Evolutionary conservation across 2,797 vertebrate species (phyloP).

Genomic region (Malacoctenus gilli): DNA sequence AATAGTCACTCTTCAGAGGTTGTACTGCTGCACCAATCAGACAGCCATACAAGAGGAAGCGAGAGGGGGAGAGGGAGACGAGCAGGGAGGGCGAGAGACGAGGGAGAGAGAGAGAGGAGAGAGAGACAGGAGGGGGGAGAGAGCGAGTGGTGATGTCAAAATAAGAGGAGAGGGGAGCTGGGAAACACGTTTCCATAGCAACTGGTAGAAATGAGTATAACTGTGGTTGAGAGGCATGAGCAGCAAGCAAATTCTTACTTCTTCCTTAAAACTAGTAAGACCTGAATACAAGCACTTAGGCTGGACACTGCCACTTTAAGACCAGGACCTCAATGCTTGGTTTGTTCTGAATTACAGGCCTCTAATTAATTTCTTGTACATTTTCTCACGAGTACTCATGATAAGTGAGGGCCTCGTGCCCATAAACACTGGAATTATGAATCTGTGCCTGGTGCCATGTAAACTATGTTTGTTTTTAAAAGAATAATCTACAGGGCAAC

Average conservation of each 20-base stretch:
- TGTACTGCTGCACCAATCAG: constrained; percentile 62
- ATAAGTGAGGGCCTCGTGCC: neutral
- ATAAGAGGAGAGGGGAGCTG: constrained; percentile 56
- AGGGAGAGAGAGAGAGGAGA: neutral
- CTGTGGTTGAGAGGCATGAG: constrained; percentile 80
- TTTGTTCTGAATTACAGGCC: constrained; percentile 24
- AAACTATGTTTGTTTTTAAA: neutral
- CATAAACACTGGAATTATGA: constrained; percentile 6
- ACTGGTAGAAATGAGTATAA: constrained; percentile 79
- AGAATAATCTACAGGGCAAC: neutral
- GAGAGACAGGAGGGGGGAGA: neutral
- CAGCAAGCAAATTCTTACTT: constrained; percentile 78
- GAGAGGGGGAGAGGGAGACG: constrained; percentile 12
- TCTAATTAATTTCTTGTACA: neutral
- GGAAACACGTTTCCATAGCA: constrained; percentile 81
- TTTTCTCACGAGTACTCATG: constrained; percentile 6
- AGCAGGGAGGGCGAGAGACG: too few species aligned
- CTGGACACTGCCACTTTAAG: constrained; percentile 17
- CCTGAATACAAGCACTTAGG: constrained; percentile 49
- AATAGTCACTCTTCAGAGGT: constrained; percentile 58
- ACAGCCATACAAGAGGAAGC: constrained; percentile 47
- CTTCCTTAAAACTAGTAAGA: constrained; percentile 65
- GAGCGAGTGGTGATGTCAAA: constrained; percentile 59
- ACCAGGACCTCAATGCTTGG: constrained; percentile 5
- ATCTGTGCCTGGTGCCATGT: neutral